Percentiles rank a stretch among this genome's conserved stretches.
These are phyloP conservation scores for Balaeniceps rex DNA, from an alignment of 2,113 vertebrate genomes.

Conservation along the genomic window DNA sequence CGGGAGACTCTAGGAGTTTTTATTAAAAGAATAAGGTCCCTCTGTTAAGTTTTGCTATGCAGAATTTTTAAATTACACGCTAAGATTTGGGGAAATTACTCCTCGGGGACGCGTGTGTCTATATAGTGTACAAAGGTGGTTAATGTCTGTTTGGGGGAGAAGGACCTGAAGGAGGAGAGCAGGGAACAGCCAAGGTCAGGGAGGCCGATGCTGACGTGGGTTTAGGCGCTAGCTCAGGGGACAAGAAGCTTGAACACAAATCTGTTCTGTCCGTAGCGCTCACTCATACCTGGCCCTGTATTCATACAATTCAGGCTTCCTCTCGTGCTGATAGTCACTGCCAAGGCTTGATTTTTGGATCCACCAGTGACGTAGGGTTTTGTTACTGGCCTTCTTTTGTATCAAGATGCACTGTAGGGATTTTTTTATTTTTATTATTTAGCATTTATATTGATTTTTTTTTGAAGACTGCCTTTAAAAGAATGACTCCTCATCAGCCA, in stretches of 20 bases:
- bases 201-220: neutral
- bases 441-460: neutral
- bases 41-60: neutral
- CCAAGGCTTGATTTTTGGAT: neutral
- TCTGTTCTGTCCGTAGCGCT: neutral
- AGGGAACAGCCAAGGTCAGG: neutral
- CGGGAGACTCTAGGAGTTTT: neutral
- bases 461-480: slow-evolving; percentile 23
- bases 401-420: neutral
- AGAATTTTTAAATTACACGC: neutral
- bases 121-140: no score
- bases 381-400: neutral
- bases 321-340: neutral
- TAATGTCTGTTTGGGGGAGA: neutral
- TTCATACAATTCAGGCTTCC: fast-evolving
- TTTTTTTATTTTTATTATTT: neutral
- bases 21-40: neutral
- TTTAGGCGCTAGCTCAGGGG: neutral
- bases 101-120: neutral
- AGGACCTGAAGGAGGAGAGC: neutral
- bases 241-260: neutral
- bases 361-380: neutral
- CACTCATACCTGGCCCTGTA: neutral
- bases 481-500: neutral
- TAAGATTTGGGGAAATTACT: neutral